phyloP scores from a whole-genome alignment of 2,888 invertebrate species.

The Melanotus villosus region DNA sequence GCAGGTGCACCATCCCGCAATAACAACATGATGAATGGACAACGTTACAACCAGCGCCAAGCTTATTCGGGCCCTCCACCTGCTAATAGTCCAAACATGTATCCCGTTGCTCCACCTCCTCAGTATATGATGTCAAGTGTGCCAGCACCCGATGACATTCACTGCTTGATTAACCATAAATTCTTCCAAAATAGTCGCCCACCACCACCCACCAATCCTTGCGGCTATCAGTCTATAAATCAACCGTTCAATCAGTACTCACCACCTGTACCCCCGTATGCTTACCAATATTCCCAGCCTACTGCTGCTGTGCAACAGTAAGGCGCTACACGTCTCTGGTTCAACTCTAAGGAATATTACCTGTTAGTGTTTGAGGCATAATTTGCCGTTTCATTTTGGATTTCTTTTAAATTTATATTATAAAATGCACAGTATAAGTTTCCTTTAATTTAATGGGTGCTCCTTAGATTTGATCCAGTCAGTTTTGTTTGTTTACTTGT shows the following conservation, averaged over 20 bases:
- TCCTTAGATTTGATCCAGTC: neutral
- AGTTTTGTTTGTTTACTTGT: conserved; percentile 1
- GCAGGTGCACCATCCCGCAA: conserved; percentile 50
- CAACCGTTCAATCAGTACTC: conserved; percentile 79
- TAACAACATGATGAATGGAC: conserved; percentile 54
- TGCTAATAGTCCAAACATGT: conserved; percentile 62
- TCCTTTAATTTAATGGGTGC: neutral
- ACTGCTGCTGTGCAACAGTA: conserved; percentile 83
- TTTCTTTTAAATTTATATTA: neutral
- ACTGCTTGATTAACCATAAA: conserved; percentile 77
- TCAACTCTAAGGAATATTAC: neutral
- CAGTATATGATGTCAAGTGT: conserved; percentile 69
- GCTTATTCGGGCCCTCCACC: conserved; percentile 59
- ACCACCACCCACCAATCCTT: conserved; percentile 71
- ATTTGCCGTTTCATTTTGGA: neutral
- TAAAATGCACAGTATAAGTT: neutral
- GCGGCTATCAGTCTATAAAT: conserved; percentile 75
- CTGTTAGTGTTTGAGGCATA: too few relatives aligned
- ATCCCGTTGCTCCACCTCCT: conserved; percentile 66
- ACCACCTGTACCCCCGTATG: conserved; percentile 76
- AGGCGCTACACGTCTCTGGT: conserved; percentile 53
- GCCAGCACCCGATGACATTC: conserved; percentile 67
- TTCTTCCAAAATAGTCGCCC: conserved; percentile 80
- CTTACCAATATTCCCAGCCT: conserved; percentile 74
- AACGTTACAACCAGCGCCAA: conserved; percentile 56